These are phyloP conservation scores for Campoplex nolae DNA, from an alignment of 2,888 invertebrate genomes.

Conservation along the genomic window DNA sequence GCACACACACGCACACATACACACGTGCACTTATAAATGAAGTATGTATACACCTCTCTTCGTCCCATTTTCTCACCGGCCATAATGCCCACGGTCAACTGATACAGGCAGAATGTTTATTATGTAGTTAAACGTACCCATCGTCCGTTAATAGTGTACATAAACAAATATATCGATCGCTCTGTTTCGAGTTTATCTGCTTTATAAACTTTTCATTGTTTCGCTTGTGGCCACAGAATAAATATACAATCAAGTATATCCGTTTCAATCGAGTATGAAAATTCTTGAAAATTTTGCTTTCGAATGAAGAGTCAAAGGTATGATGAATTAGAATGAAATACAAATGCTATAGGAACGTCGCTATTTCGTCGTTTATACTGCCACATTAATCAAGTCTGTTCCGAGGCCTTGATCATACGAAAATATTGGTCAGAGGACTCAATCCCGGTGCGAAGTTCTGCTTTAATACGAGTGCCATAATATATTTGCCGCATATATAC, in stretches of 20 bases:
- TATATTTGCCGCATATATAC: conserved; percentile 5
- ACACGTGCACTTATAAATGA: neutral
- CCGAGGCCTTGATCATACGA: neutral
- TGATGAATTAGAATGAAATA: neutral
- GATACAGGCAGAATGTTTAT: conserved; percentile 30
- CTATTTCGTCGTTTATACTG: neutral
- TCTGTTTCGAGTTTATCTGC: neutral
- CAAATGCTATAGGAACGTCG: neutral
- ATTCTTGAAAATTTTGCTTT: neutral
- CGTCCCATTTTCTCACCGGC: conserved; percentile 46
- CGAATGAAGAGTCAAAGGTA: neutral
- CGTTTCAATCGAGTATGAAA: neutral
- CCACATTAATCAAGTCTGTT: neutral
- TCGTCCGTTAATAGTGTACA: neutral
- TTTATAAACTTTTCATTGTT: neutral
- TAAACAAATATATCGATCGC: conserved; percentile 4
- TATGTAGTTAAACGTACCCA: neutral
- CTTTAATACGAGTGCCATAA: neutral
- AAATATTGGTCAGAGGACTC: neutral
- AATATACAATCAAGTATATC: neutral
- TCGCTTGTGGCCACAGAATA: neutral
- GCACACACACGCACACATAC: neutral
- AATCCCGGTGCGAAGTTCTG: neutral
- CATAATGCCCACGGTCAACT: conserved; percentile 35
- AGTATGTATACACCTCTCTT: conserved; percentile 16